Base-by-base conservation (phyloP, 2,888 invertebrate genomes). In the Allophyes oxyacanthae region DNA sequence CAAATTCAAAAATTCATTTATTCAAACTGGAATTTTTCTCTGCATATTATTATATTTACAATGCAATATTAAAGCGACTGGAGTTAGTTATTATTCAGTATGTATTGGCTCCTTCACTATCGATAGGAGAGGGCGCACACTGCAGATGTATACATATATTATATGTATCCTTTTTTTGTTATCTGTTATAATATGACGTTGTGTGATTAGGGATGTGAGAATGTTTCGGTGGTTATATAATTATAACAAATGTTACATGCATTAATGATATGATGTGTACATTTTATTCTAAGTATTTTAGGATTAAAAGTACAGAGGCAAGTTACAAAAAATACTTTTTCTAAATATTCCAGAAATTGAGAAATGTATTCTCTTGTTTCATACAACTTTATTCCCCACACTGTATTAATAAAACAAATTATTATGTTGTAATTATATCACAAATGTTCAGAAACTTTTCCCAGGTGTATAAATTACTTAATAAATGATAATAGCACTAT, bases 391-490 rank as follows among this genome's bases (percentile, higher is more conserved):
- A 40, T 51, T 40, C 6, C 26, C 9, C 20, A 20, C 4, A 20
- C 20, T 3, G 8, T 6, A 34, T 40, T 20, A 28, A 14, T 36
- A 28, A 26, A 14, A 1, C 11, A 13, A 26, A 44, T 30, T 37
- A 52, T 49, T 68, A 62, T 55, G 42, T 44, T 46, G 50, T 63
- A 4, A 28, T 65, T 28, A 28, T 65, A 65, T 69, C 70, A 65
- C 65, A 65, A 55, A 8, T 63, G 43, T 69, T 51, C 55, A 63
- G 55, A 69, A 65, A 46, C 42, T 63, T 32, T 46, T 55, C 50
- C 36, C 50, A 34, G 41, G 26, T 53, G 14, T 54, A 54, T 62
- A 62, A 64, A 62, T 59, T 25, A 66, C 30, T 43, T 46, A 63
- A 20, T 44, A 38, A n/a, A 15, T 33, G 25, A 7, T 20, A 15